Evolutionary conservation across 2,113 vertebrate species (phyloP).

Genomic region (Sebastes schlegelii): DNA sequence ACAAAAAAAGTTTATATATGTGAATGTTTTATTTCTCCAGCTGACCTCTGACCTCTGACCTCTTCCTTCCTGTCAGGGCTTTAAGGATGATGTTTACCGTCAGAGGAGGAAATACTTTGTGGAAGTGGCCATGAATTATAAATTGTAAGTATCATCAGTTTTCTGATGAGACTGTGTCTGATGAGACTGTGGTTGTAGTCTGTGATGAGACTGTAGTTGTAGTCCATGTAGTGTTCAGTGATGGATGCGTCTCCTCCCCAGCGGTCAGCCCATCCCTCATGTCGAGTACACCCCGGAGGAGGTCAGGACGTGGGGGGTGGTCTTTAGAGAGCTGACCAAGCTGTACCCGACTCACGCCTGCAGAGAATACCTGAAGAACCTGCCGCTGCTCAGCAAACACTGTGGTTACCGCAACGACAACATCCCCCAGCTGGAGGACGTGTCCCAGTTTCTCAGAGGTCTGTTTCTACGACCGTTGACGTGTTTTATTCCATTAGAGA

Average conservation of each 20-base stretch:
- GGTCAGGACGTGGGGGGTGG: conserved; percentile 93
- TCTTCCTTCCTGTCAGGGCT: conserved; percentile 87
- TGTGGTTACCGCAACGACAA: conserved; percentile 97
- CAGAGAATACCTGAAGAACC: conserved; percentile 94
- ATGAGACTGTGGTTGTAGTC: not conserved
- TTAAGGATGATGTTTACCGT: conserved; percentile 97
- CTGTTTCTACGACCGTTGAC: not conserved
- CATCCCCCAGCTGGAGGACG: conserved; percentile 96
- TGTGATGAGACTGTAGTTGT: not conserved
- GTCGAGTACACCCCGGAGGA: conserved; percentile 94
- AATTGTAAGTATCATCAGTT: conserved; percentile 86
- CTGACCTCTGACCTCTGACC: not conserved
- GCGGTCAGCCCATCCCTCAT: conserved; percentile 94
- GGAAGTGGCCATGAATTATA: conserved; percentile 98
- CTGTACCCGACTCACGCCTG: conserved; percentile 98
- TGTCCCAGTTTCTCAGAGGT: conserved; percentile 95
- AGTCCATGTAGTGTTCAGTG: not conserved
- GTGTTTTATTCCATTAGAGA: not conserved
- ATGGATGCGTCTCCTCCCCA: conserved; percentile 61
- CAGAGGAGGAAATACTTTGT: conserved; percentile 98
- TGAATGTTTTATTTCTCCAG: not conserved
- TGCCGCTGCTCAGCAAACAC: conserved; percentile 92
- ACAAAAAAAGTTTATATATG: not conserved
- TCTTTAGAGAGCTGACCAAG: conserved; percentile 94
- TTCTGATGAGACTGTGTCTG: no score